These are phyloP conservation scores for Anastrepha obliqua DNA, from an alignment of 1,140 invertebrate genomes.

Conservation along the genomic window DNA sequence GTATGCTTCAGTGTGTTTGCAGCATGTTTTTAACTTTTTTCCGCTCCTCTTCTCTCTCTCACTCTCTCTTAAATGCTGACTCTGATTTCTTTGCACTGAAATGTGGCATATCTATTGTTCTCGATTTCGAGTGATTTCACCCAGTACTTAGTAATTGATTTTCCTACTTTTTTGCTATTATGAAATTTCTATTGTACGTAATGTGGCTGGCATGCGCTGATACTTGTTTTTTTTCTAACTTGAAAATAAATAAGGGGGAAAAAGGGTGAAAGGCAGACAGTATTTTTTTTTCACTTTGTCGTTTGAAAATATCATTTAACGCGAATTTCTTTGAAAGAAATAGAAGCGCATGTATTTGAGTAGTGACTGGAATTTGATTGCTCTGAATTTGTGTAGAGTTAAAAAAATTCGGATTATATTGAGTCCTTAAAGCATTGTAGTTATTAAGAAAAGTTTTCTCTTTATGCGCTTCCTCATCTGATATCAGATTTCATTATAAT, in stretches of 20 bases:
- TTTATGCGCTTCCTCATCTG: too few relatives aligned
- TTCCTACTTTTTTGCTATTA: conserved; percentile 22
- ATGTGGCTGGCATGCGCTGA: not conserved
- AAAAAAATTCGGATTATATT: not conserved
- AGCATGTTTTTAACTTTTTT: not conserved
- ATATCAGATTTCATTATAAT: too few relatives aligned
- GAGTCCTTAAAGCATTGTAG: too few relatives aligned
- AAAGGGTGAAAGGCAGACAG: not conserved
- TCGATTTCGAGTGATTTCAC: conserved; percentile 35
- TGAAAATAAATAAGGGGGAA: not conserved
- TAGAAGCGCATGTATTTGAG: not conserved
- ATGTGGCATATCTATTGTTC: conserved; percentile 33
- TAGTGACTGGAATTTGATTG: not conserved
- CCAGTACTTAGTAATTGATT: conserved; percentile 33
- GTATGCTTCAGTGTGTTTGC: not conserved
- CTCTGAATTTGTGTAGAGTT: not conserved
- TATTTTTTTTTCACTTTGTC: not conserved
- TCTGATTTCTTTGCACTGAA: conserved; percentile 27
- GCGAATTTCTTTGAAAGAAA: not conserved
- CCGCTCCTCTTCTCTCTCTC: not conserved
- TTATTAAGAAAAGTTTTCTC: too few relatives aligned
- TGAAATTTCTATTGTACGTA: not conserved
- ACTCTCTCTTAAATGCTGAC: not conserved
- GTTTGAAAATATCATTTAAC: not conserved
- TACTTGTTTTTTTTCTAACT: not conserved